Percentiles rank a stretch among this genome's conserved stretches.
phyloP scores from a whole-genome alignment of 2,113 vertebrate species.

The Lophura nycthemera region DNA sequence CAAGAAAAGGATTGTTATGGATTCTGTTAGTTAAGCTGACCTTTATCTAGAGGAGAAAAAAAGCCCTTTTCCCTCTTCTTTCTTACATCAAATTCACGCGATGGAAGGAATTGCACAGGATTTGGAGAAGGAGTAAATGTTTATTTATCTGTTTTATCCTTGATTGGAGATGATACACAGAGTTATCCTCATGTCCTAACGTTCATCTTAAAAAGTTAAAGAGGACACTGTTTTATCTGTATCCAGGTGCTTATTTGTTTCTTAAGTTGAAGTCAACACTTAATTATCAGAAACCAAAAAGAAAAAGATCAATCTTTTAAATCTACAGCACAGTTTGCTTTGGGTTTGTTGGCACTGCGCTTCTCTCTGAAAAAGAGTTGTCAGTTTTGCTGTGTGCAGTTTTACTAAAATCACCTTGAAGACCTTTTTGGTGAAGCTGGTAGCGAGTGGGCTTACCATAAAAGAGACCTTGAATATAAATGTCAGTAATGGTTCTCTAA shows the following conservation, averaged over 20 bases:
- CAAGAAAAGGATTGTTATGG: background rate
- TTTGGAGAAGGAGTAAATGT: background rate
- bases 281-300: background rate
- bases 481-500: background rate
- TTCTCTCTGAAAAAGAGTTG: background rate
- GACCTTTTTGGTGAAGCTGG: background rate
- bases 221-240: background rate
- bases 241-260: background rate
- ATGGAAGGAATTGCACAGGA: background rate
- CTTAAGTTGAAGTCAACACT: background rate
- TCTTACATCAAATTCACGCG: background rate
- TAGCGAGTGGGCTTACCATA: background rate
- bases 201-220: background rate
- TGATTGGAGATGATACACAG: background rate
- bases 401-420: background rate
- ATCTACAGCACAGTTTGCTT: background rate
- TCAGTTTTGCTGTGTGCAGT: background rate
- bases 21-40: background rate
- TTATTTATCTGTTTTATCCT: background rate
- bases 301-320: conserved; percentile 26
- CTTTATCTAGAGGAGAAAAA: background rate
- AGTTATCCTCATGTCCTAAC: background rate
- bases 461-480: background rate
- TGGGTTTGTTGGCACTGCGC: background rate
- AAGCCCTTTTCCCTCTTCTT: background rate